phyloP scores from a whole-genome alignment of 2,797 vertebrate species.

The Ibycter americanus region DNA sequence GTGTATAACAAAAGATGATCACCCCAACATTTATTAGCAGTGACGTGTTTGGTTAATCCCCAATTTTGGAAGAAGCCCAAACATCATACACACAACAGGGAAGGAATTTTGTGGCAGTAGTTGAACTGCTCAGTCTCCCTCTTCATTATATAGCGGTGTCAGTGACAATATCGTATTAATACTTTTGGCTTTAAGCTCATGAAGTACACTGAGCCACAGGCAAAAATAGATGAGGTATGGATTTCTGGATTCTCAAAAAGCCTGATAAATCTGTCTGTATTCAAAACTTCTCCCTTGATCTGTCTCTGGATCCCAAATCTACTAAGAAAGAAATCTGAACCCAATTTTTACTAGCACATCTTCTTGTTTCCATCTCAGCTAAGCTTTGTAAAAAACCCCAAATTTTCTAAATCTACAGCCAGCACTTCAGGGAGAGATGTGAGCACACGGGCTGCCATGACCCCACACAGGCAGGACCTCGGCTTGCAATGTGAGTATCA shows the following conservation, averaged over 20 bases:
- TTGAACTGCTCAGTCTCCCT: not conserved
- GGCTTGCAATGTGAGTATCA: not conserved
- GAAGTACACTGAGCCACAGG: not conserved
- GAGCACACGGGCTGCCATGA: not conserved
- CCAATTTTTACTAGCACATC: not conserved
- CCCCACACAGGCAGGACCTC: not conserved
- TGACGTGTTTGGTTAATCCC: not conserved
- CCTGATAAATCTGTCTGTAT: not conserved
- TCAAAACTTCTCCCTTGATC: not conserved
- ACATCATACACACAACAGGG: not conserved
- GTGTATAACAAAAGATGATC: not conserved
- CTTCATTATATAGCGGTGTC: not conserved
- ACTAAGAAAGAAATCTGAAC: not conserved
- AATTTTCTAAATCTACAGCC: not conserved
- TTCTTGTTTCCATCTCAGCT: not conserved
- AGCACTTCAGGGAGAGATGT: not conserved
- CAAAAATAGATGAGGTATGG: slow-evolving; percentile 34
- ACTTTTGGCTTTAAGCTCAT: slow-evolving; percentile 16
- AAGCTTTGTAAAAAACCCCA: not conserved
- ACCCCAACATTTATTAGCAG: not conserved
- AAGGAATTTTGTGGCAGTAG: not conserved
- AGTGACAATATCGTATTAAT: slow-evolving; percentile 20
- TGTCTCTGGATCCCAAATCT: not conserved
- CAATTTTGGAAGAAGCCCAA: slow-evolving; percentile 33
- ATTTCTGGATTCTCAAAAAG: slow-evolving; percentile 9